Evolutionary conservation across 2,113 vertebrate species (phyloP).

Genomic region (Egretta garzetta): DNA sequence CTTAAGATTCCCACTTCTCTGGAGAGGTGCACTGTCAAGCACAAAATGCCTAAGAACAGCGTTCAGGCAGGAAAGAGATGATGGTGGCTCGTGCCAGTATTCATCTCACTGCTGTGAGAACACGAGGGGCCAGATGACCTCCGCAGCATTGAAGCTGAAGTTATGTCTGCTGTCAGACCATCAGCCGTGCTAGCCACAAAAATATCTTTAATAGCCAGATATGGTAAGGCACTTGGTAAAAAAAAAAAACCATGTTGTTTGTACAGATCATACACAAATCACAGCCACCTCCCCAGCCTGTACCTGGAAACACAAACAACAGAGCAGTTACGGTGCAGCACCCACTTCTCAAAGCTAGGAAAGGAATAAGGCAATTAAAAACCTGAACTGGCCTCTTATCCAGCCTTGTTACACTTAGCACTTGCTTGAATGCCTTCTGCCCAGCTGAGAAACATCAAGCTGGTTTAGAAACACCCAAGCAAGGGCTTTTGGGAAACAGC

Average conservation of each 20-base stretch:
- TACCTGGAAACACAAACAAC: background rate
- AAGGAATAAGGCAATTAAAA: background rate
- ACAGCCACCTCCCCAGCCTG: background rate
- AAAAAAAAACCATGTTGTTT: background rate
- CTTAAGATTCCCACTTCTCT: background rate
- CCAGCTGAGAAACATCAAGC: background rate
- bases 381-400: background rate
- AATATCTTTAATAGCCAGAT: background rate
- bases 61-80: background rate
- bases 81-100: background rate
- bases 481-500: background rate
- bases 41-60: background rate
- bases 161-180: background rate
- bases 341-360: background rate
- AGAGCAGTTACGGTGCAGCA: accelerated
- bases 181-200: background rate
- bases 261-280: background rate
- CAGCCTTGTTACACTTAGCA: background rate
- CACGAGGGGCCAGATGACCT: background rate
- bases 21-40: background rate
- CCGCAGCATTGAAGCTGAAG: background rate
- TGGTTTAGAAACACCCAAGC: background rate
- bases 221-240: background rate
- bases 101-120: background rate
- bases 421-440: background rate